A percentile compares a stretch with the other conserved stretches of the same genome.
These are phyloP conservation scores for Crepidodera aurea DNA, from an alignment of 2,888 invertebrate genomes.

Conservation along the genomic window DNA sequence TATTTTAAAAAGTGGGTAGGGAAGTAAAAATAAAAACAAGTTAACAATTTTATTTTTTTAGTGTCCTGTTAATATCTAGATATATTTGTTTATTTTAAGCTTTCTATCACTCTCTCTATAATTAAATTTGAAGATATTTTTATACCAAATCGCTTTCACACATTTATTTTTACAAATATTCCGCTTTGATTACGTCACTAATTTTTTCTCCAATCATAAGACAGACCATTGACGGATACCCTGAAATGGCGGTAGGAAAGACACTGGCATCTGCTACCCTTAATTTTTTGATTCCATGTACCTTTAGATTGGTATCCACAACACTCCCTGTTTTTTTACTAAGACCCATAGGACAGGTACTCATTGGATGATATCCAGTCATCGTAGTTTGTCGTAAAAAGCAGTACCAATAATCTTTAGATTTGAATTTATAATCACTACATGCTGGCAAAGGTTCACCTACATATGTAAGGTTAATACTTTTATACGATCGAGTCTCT, in stretches of 20 bases:
- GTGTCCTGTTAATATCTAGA: too few relatives aligned
- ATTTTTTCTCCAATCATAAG: slow-evolving; percentile 76
- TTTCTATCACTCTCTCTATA: too few relatives aligned
- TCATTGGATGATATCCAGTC: slow-evolving; percentile 69
- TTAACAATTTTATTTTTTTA: too few relatives aligned
- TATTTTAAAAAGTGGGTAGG: too few relatives aligned
- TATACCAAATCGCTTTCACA: too few relatives aligned
- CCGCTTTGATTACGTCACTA: slow-evolving; percentile 61
- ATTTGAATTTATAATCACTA: slow-evolving; percentile 60
- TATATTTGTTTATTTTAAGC: too few relatives aligned
- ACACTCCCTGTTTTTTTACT: slow-evolving; percentile 66
- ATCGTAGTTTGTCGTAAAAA: slow-evolving; percentile 56
- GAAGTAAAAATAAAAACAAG: too few relatives aligned
- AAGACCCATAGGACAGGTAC: slow-evolving; percentile 67
- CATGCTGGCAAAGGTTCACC: slow-evolving; percentile 32
- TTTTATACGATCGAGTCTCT: slow-evolving; percentile 63
- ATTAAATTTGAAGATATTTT: too few relatives aligned
- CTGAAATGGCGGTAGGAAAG: slow-evolving; percentile 60
- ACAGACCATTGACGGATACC: slow-evolving; percentile 65
- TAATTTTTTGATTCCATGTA: slow-evolving; percentile 66
- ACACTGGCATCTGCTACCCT: slow-evolving; percentile 74
- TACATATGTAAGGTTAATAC: slow-evolving; percentile 60
- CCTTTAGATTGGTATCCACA: slow-evolving; percentile 68
- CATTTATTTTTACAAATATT: slow-evolving; percentile 2
- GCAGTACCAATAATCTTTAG: slow-evolving; percentile 75